Evolutionary conservation across 2,113 vertebrate genomes (phyloP), one percentile per base, ranked within the genome.

Genomic region (Oryzias celebensis): DNA sequence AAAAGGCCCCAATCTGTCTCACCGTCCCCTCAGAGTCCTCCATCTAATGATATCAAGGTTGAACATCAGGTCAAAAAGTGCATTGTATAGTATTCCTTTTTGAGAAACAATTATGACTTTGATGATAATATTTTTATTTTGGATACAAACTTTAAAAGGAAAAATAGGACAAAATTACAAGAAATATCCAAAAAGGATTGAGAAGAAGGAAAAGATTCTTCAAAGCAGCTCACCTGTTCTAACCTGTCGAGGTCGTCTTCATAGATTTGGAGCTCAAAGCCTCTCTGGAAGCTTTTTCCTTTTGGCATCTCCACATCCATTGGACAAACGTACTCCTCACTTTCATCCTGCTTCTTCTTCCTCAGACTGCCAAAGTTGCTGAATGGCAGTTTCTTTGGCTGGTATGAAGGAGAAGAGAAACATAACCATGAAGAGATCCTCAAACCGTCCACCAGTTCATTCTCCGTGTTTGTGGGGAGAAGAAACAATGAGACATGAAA

Each of bases 11-110:
- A 26, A 99, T 99, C 88, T 99, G 97, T 65, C 97, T 93, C 77
- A 99, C 97, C 0, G 97, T 99, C 58, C 97, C 97, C 86, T 99
- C 97, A 0, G 97, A 99, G 87, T 99, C 97, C 64, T 99, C 97
- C 97, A 99, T 99, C 97, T 99, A 16, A n/a, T 17, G 1, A 45
- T 5, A 16, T 45, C 15, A 45, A 45, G 17, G 18, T n/a, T 48
- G n/a, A 10, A 3, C 46, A 48, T 48, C 46, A 17, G 3, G 18
- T 14, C 15, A 45, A 45, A 17, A 17, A 45, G 14, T 45, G 6
- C 2, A 5, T 2, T 15, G 17, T 5, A 17, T 45, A 17, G 4
- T 44, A 15, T 44, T 15, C 14, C 12, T 8, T 15, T 44, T 10
- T 44, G 41, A 28, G 26, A 28, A 28, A 6, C 26, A 28, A 5